Evolutionary conservation across 2,797 vertebrate species (phyloP).

Genomic region (Luscinia megarhynchos): DNA sequence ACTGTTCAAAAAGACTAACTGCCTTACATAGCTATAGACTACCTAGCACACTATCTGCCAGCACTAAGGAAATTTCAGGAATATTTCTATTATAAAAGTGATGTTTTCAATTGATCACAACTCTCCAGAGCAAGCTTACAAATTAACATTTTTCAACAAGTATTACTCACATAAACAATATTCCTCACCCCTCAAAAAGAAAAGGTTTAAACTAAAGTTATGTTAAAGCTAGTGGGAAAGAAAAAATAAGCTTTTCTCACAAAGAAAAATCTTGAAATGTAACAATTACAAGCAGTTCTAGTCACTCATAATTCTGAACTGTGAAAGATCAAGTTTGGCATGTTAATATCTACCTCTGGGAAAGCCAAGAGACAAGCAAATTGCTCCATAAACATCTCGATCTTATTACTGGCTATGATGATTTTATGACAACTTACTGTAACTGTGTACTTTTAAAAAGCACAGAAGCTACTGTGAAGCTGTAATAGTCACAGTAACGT

Average conservation of each 20-base stretch:
- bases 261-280: background rate
- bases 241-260: background rate
- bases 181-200: background rate
- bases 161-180: background rate
- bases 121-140: background rate
- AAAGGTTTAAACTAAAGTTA: background rate
- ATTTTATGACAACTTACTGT: conserved; percentile 1
- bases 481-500: background rate
- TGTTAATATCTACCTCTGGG: background rate
- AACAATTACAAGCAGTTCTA: background rate
- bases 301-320: background rate
- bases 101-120: background rate
- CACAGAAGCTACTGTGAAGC: background rate
- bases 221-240: background rate
- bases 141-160: background rate
- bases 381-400: background rate
- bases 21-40: background rate
- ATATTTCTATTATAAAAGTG: background rate
- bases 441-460: background rate
- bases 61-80: background rate
- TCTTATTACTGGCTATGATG: background rate
- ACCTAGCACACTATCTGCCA: background rate
- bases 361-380: conserved; percentile 47
- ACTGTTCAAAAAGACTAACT: background rate
- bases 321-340: background rate